Conservation (phyloP, 2,113 vertebrate genomes). For the Myiopsitta monachus region DNA sequence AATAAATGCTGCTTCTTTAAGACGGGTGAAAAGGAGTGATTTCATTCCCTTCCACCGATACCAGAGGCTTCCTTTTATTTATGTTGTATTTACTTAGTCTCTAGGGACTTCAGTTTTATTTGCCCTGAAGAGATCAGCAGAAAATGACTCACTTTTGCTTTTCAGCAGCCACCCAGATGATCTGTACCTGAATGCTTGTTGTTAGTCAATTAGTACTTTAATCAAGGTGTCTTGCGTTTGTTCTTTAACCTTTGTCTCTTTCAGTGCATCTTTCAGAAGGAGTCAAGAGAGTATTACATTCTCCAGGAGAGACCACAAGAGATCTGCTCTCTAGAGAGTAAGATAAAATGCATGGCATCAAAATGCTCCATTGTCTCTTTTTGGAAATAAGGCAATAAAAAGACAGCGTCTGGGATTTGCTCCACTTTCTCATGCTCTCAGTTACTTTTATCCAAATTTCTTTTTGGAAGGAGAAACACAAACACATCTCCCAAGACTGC, state of each 20-base stretch:
- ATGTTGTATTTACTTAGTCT: not conserved
- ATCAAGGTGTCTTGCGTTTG: not conserved
- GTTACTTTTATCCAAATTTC: not conserved
- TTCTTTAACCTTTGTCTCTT: not conserved
- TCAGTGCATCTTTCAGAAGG: not conserved
- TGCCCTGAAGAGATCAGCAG: not conserved
- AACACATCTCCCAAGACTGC: not conserved
- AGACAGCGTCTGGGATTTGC: not conserved
- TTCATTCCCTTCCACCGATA: not conserved
- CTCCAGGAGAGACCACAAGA: not conserved
- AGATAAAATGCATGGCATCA: not conserved
- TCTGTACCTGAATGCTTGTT: not conserved
- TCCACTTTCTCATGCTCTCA: not conserved
- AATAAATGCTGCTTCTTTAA: not conserved
- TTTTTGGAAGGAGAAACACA: not conserved
- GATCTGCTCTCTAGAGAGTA: not conserved
- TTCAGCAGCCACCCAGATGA: not conserved
- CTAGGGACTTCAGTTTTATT: not conserved
- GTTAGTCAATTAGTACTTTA: not conserved
- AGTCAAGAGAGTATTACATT: not conserved
- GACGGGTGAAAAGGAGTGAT: not conserved
- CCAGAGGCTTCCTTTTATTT: not conserved
- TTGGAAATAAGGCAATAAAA: not conserved
- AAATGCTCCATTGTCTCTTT: not conserved
- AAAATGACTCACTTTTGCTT: not conserved